Base-by-base conservation (phyloP, 2,797 vertebrate genomes). In the Hoplostethus atlanticus region DNA sequence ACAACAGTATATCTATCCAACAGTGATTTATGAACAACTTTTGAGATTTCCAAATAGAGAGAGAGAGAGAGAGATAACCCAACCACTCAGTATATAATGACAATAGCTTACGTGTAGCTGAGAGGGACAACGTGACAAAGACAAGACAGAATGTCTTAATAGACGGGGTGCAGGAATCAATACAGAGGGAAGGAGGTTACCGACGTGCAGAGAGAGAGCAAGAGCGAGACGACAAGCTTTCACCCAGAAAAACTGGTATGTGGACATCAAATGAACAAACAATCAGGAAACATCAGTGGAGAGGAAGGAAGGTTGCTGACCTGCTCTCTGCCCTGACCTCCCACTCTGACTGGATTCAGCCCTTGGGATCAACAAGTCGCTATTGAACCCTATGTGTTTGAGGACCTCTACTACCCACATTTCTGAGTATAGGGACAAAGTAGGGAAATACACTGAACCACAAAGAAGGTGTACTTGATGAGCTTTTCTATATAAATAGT, bases 301-400 rank as follows among this genome's bases (percentile, higher is more conserved):
- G 25, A 71, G n/a, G 6, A 48, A 69, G 66, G n/a, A 13, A 46
- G 44, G 47, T 68, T 36, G 67, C 11, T 47, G 44, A 70, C 58
- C 53, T 52, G 11, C 52, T 50, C 9, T 16, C 10, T 28, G n/a
- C 44, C 11, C 11, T 30, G 25, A 25, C 1, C n/a, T 28, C 36
- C 17, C 5, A 13, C 38, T 64, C 0, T 21, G 48, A 60, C 44
- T 55, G 6, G n/a, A 73, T 64, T 8, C 63, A 46, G 17, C 36
- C 67, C 65, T 11, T 5, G 15, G 55, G 53, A 75, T 50, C n/a
- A 71, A n/a, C 42, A 42, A 30, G 38, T 67, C 65, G 44, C 40
- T 64, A 44, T 31, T 50, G 54, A 17, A 40, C 16, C 38, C 0
- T 21, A 1, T 36, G 1, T 48, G 25, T 47, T 34, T 21, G 25